Conservation (phyloP, 2,113 vertebrate species). For the Xiphophorus hellerii region DNA sequence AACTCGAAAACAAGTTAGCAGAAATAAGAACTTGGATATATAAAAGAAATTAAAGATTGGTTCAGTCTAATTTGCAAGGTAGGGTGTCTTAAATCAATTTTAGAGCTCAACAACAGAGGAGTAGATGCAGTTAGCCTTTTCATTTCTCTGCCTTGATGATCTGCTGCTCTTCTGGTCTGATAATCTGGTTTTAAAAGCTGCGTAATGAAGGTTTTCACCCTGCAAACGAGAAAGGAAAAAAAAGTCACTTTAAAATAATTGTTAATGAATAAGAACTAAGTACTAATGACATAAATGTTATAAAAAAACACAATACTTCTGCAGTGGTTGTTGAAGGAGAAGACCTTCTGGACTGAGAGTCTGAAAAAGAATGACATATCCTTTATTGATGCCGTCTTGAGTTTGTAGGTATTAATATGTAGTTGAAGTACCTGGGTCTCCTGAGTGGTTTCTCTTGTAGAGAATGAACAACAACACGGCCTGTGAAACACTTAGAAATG, state of each 20-base stretch:
- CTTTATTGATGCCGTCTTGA: background rate
- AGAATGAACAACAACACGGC: background rate
- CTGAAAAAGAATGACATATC: background rate
- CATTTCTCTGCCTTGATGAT: background rate
- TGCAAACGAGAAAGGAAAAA: background rate
- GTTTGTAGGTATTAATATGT: background rate
- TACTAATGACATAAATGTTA: background rate
- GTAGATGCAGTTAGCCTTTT: background rate
- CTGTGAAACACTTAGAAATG: conserved; percentile 13
- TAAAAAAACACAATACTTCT: background rate
- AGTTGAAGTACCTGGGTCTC: background rate
- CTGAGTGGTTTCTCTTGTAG: background rate
- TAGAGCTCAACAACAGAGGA: no score
- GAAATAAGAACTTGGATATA: no score
- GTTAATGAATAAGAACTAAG: accelerated
- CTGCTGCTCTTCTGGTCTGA: background rate
- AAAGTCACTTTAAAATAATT: accelerated
- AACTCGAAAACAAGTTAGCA: no score
- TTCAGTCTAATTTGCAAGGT: no score
- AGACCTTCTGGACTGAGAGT: background rate
- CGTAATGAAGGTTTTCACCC: conserved; percentile 7
- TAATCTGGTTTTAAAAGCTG: background rate
- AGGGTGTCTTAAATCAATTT: no score
- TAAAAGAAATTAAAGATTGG: no score
- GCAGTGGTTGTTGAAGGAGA: background rate